phyloP scores from a whole-genome alignment of 2,888 invertebrate species.

The Cerastis rubricosa region DNA sequence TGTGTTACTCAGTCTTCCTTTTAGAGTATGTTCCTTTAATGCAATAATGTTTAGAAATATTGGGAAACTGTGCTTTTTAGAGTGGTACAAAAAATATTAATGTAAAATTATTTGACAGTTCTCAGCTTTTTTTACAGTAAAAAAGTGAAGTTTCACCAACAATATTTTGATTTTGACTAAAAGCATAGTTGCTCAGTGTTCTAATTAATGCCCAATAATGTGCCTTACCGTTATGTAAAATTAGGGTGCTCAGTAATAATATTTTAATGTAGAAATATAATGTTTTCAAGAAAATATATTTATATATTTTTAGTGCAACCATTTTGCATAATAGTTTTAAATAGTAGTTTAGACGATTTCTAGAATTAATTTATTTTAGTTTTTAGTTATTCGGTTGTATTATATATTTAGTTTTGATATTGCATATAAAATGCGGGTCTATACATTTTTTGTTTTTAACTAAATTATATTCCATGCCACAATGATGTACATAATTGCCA shows the following conservation, averaged over 20 bases:
- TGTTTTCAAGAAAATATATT: slow-evolving; percentile 59
- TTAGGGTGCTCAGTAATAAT: slow-evolving; percentile 74
- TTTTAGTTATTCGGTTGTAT: slow-evolving; percentile 79
- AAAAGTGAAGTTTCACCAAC: not conserved
- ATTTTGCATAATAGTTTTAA: slow-evolving; percentile 67
- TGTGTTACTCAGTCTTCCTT: slow-evolving; percentile 68
- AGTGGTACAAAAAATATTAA: slow-evolving; percentile 21
- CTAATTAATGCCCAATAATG: slow-evolving; percentile 59
- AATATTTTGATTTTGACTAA: slow-evolving; percentile 9
- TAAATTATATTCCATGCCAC: slow-evolving; percentile 86
- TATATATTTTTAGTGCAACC: slow-evolving; percentile 52
- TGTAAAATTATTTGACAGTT: slow-evolving; percentile 1
- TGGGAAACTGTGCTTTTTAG: slow-evolving; percentile 30
- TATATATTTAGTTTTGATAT: slow-evolving; percentile 75
- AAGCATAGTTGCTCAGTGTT: slow-evolving; percentile 54
- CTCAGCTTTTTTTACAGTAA: not conserved
- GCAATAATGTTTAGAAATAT: slow-evolving; percentile 58
- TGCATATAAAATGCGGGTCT: slow-evolving; percentile 87
- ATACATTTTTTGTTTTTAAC: slow-evolving; percentile 76
- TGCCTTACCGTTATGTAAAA: slow-evolving; percentile 74
- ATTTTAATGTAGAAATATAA: slow-evolving; percentile 60
- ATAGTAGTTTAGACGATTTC: slow-evolving; percentile 49
- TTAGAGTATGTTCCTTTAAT: slow-evolving; percentile 64
- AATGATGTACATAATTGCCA: slow-evolving; percentile 86
- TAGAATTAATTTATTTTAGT: slow-evolving; percentile 82